Evolutionary conservation across 2,797 vertebrate genomes (phyloP).

Genomic region (Telmatherina bonti): DNA sequence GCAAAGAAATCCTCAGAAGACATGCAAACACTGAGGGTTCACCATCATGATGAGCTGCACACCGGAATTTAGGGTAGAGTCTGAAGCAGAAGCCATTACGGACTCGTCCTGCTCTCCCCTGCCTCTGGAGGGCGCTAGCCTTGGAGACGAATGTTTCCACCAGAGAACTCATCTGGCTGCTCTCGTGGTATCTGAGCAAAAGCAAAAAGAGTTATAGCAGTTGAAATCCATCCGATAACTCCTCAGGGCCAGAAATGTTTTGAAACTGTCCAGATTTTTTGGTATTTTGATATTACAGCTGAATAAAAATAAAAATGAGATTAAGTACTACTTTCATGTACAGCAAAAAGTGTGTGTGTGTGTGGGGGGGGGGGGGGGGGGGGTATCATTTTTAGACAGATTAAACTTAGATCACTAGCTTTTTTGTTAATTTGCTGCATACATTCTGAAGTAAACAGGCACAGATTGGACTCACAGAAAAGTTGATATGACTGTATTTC

Average conservation of each 20-base stretch:
- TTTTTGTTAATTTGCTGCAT: no score
- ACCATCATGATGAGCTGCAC: constrained; percentile 10
- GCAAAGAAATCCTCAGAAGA: no score
- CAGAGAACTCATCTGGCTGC: constrained; percentile 98
- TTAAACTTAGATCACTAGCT: no score
- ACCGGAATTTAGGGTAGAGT: constrained; percentile 93
- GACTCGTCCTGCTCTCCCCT: constrained; percentile 95
- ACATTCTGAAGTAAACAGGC: no score
- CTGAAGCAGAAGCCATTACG: constrained; percentile 94
- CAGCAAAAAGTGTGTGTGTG: no score
- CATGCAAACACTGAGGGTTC: background rate
- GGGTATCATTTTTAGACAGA: no score
- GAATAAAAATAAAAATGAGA: background rate
- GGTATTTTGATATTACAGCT: background rate
- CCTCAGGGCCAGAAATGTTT: background rate
- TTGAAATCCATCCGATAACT: background rate
- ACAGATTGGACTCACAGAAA: no score
- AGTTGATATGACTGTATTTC: no score
- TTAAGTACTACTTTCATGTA: background rate
- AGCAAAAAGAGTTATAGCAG: background rate
- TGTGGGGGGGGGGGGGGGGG: no score
- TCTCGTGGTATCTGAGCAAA: constrained; percentile 91
- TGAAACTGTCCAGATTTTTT: background rate
- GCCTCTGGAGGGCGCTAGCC: constrained; percentile 96
- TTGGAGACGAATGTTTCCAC: constrained; percentile 98